phyloP scores from a whole-genome alignment of 1,140 invertebrate genomes.

The Platorchestia sp. region DNA sequence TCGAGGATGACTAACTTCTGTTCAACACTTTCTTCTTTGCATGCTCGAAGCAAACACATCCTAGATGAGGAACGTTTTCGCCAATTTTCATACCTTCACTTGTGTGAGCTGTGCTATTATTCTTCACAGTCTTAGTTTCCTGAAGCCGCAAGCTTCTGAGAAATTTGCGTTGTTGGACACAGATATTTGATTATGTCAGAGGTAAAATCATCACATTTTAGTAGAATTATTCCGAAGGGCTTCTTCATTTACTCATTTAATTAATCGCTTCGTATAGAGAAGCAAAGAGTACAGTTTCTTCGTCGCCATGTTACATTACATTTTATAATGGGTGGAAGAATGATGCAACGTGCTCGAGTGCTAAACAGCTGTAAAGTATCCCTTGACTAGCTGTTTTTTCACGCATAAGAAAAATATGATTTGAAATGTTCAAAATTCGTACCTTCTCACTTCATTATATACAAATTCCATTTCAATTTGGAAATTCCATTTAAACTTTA shows the following conservation, averaged over 20 bases:
- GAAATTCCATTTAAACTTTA: not conserved
- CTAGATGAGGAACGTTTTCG: not conserved
- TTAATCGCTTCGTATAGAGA: too few relatives aligned
- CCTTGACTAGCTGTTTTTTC: not conserved
- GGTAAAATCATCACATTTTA: too few relatives aligned
- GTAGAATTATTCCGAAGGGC: too few relatives aligned
- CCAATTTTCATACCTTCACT: not conserved
- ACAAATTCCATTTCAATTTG: not conserved
- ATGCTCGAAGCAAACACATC: not conserved
- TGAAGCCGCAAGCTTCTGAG: not conserved
- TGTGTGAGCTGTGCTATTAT: not conserved
- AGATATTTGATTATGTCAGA: not conserved
- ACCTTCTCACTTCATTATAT: not conserved
- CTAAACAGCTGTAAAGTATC: not conserved
- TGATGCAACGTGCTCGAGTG: not conserved
- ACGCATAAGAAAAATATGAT: not conserved
- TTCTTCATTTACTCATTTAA: too few relatives aligned
- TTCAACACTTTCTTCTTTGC: not conserved
- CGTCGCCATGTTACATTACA: too few relatives aligned
- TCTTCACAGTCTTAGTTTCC: not conserved
- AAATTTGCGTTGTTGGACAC: not conserved
- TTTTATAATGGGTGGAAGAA: too few relatives aligned
- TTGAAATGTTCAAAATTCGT: not conserved
- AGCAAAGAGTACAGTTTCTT: too few relatives aligned
- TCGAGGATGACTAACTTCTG: not conserved